These are phyloP conservation scores for Equus przewalskii DNA, from an alignment of 2,113 vertebrate genomes.

Conservation along the genomic window DNA sequence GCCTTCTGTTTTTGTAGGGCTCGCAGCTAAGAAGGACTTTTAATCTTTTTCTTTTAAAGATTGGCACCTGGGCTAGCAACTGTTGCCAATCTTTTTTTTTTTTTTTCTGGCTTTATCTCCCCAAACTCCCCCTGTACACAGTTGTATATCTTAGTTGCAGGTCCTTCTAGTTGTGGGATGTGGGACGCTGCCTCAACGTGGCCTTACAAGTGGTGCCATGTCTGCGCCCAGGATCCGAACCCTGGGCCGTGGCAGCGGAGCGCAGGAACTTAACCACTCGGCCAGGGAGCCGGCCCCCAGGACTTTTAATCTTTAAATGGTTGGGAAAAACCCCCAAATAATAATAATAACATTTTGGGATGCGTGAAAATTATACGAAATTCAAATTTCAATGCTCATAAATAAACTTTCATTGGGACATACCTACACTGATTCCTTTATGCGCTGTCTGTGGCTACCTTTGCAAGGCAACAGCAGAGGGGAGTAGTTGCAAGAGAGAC, in stretches of 20 bases:
- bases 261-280: no score
- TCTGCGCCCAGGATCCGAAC: no score
- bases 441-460: background rate
- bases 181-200: no score
- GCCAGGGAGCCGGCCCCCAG: background rate
- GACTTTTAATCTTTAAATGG: constrained; percentile 53
- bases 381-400: constrained; percentile 5
- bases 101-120: no score
- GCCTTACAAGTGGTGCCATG: no score
- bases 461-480: background rate
- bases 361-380: background rate
- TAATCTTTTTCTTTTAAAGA: background rate
- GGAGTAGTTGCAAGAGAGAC: background rate
- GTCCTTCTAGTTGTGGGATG: no score
- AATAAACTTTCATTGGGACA: background rate
- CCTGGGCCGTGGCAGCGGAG: no score
- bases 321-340: background rate
- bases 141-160: no score
- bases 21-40: constrained; percentile 6
- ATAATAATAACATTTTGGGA: background rate
- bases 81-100: no score
- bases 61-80: no score
- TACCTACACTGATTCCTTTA: background rate
- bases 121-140: no score
- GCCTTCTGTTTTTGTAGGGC: background rate